These are phyloP conservation scores for Bos indicus DNA, from an alignment of 2,113 vertebrate genomes.

Conservation along the genomic window DNA sequence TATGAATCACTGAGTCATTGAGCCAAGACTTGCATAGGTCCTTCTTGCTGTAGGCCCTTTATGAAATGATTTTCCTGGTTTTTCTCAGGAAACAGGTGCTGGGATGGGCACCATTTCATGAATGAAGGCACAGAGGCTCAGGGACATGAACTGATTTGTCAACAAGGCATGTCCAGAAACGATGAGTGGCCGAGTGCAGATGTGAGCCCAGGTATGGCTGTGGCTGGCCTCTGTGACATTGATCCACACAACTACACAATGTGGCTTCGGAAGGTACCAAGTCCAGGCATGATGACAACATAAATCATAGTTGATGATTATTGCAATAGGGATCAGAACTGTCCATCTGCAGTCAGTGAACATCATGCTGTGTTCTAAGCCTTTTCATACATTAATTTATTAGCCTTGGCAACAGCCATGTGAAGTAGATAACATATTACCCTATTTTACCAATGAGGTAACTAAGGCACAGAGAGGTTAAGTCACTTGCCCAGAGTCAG, in stretches of 20 bases:
- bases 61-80: neutral
- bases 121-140: neutral
- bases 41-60: neutral
- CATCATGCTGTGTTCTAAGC: neutral
- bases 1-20: neutral
- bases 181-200: neutral
- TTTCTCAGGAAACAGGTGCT: neutral
- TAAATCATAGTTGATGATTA: neutral
- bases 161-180: too few relatives aligned
- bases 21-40: neutral
- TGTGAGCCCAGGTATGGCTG: neutral
- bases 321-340: neutral
- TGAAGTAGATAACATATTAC: neutral
- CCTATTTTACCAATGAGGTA: neutral
- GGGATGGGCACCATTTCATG: neutral
- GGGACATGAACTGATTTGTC: neutral
- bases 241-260: neutral
- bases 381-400: neutral
- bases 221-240: neutral
- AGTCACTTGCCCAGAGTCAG: neutral
- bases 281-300: neutral
- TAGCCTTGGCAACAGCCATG: neutral
- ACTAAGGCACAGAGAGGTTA: neutral
- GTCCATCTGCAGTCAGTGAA: neutral
- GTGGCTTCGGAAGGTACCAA: neutral